phyloP scores from a whole-genome alignment of 2,888 invertebrate genomes.

The Apotomis betuletana region DNA sequence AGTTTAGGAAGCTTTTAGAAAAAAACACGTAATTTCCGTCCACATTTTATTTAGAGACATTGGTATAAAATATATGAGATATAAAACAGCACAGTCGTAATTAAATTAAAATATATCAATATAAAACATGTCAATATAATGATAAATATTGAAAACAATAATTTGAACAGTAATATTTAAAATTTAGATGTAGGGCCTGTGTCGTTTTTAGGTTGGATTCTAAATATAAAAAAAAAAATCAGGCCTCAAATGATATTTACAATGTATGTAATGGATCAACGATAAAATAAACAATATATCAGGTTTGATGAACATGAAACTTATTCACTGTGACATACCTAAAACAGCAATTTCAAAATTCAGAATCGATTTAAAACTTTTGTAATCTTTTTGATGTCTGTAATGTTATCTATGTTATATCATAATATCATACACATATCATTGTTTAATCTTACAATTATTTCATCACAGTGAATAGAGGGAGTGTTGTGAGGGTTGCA shows the following conservation, averaged over 20 bases:
- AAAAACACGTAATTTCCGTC: slow-evolving; percentile 52
- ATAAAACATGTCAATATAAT: slow-evolving; percentile 66
- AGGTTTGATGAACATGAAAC: slow-evolving; percentile 43
- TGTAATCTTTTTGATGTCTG: background rate
- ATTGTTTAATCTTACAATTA: slow-evolving; percentile 46
- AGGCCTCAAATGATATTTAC: slow-evolving; percentile 44
- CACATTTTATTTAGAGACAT: slow-evolving; percentile 83
- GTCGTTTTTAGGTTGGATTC: slow-evolving; percentile 45
- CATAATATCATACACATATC: background rate
- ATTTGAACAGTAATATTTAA: slow-evolving; percentile 50
- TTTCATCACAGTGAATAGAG: slow-evolving; percentile 73
- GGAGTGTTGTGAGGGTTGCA: slow-evolving; percentile 48
- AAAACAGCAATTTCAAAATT: slow-evolving; percentile 14
- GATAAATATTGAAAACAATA: slow-evolving; percentile 47
- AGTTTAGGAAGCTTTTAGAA: no score
- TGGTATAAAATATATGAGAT: slow-evolving; percentile 83
- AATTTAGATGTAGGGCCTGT: slow-evolving; percentile 45
- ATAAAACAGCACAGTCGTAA: slow-evolving; percentile 82
- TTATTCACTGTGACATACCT: slow-evolving; percentile 67
- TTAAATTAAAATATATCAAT: slow-evolving; percentile 76
- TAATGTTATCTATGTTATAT: background rate
- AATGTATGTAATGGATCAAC: slow-evolving; percentile 22
- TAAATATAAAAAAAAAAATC: slow-evolving; percentile 40
- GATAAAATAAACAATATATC: slow-evolving; percentile 1
- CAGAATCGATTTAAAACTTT: slow-evolving; percentile 7